Base-by-base conservation (phyloP, 2,113 vertebrate species). In the Electrona antarctica region DNA sequence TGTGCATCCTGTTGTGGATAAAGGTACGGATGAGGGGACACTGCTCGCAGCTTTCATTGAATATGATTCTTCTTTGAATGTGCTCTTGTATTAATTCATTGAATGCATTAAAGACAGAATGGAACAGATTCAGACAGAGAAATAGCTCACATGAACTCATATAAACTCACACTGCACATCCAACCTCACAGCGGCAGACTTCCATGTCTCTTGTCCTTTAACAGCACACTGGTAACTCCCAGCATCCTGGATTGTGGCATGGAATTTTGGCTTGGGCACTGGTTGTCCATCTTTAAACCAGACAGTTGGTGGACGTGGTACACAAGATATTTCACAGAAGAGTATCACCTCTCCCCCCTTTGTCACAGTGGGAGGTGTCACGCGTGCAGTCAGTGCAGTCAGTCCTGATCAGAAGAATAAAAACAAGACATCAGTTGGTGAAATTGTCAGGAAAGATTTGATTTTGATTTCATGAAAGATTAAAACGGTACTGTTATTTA, bases 141-240 rank as follows among this genome's bases (percentile, higher is more conserved):
- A 6, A 41, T 0, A 41, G 1, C 0, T 41, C 33, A 41, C 33
- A 41, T 41, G 33, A 41, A 41, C 33, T 41, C 33, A 41, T 41
- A 41, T 41, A 41, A 41, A 81, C 85, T 89, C 74, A 89, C 87
- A 90, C 0, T 70, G 79, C 74, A 90, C 87, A 54, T 47, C 73
- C 6, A 90, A 81, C 57, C 41, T 8, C 55, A 77, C 81, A 3
- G 48, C 1, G 5, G 29, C 54, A 12, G 89, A 90, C 61, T 7
- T 49, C 60, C 7, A 21, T 0, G 0, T n/a, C 14, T 78, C 50
- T 11, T 78, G 73, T 62, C 68, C 64, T 1, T 0, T 0, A 11
- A 82, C 3, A 6, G 81, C 84, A 68, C 87, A 90, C 51, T 55
- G 7, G 59, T 89, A 88, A 4, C 21, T 71, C 52, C 87, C 87